A percentile compares a stretch with the other conserved stretches of the same genome.
Evolutionary conservation across 2,888 invertebrate species (phyloP).

Genomic region (Phasia obesa): DNA sequence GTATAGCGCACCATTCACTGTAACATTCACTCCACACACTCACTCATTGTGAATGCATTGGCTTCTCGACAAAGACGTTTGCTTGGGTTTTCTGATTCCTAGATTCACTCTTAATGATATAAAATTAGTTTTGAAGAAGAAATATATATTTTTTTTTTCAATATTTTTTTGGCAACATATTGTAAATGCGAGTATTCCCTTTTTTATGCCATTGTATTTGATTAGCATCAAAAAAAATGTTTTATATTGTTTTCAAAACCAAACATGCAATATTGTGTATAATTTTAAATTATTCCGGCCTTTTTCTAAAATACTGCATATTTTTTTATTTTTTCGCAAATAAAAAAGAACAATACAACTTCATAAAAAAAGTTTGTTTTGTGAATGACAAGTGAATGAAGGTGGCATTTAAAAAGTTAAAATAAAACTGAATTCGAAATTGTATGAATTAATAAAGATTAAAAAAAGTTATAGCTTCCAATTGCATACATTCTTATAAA

Average conservation of each 20-base stretch:
- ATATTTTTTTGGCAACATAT: no score
- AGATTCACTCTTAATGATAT: no score
- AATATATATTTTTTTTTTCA: no score
- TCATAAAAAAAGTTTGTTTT: neutral
- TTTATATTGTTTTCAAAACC: constrained; percentile 18
- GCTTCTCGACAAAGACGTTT: no score
- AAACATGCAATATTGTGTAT: constrained; percentile 52
- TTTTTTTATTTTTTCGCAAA: neutral
- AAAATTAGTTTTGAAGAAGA: no score
- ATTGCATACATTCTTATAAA: no score
- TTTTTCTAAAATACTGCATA: neutral
- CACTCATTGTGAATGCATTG: no score
- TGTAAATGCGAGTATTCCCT: no score
- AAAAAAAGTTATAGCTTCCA: no score
- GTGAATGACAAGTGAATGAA: constrained; percentile 51
- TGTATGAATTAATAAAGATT: constrained; percentile 17
- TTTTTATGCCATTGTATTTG: neutral
- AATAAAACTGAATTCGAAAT: constrained; percentile 23
- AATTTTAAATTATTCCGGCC: neutral
- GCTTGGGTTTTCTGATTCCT: no score
- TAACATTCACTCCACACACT: no score
- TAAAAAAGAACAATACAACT: neutral
- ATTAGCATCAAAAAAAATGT: constrained; percentile 50
- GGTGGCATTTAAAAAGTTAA: constrained; percentile 32
- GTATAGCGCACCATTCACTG: no score